Percentiles rank a stretch among this genome's conserved stretches.
phyloP scores from a whole-genome alignment of 2,797 vertebrate genomes.

The Phoeniculus purpureus region DNA sequence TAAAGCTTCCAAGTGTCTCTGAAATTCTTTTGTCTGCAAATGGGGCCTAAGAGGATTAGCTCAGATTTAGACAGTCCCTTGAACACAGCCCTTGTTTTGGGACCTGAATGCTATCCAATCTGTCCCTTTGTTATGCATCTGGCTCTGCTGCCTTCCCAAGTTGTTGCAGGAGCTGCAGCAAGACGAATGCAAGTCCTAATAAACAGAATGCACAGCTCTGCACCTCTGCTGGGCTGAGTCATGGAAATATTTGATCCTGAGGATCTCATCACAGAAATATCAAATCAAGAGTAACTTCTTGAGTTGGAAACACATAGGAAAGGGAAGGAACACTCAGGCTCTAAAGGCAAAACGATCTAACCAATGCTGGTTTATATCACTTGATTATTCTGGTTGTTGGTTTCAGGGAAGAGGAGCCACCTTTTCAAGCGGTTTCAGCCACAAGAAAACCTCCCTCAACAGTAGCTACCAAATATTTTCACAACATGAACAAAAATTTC shows the following conservation, averaged over 20 bases:
- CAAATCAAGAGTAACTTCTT: not conserved
- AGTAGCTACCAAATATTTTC: not conserved
- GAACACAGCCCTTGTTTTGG: not conserved
- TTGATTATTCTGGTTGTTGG: not conserved
- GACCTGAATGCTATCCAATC: not conserved
- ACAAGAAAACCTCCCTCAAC: not conserved
- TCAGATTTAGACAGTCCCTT: slow-evolving; percentile 13
- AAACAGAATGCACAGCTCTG: not conserved
- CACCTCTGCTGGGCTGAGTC: not conserved
- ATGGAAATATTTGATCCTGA: not conserved
- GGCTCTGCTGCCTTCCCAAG: not conserved
- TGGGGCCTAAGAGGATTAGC: not conserved
- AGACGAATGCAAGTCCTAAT: not conserved
- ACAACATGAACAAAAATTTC: not conserved
- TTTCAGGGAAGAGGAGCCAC: not conserved
- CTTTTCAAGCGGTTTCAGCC: not conserved
- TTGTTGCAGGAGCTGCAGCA: not conserved
- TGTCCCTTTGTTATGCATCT: not conserved
- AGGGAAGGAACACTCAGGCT: not conserved
- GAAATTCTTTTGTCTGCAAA: not conserved
- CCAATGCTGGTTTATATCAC: not conserved
- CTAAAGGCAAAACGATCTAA: not conserved
- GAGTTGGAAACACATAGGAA: not conserved
- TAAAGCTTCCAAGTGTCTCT: not conserved
- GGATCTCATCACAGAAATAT: not conserved